phyloP scores from a whole-genome alignment of 2,113 vertebrate species.

The Antigone vipio region DNA sequence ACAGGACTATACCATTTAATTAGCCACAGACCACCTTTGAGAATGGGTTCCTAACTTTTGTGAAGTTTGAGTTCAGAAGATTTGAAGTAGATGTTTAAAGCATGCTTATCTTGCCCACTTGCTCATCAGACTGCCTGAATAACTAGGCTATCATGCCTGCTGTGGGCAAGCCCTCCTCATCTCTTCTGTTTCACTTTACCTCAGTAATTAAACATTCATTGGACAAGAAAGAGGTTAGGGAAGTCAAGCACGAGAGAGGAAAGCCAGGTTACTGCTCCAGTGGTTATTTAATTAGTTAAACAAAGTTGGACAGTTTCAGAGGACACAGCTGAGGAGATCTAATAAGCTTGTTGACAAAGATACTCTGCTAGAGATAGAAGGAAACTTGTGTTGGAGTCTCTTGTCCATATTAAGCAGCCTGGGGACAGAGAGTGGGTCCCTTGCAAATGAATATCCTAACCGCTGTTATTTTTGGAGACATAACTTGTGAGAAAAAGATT shows the following conservation, averaged over 20 bases:
- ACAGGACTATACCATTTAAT: neutral
- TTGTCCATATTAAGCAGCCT: neutral
- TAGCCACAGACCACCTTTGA: neutral
- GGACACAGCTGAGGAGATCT: neutral
- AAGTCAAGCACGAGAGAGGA: constrained; percentile 16
- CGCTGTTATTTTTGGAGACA: neutral
- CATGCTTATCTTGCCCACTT: neutral
- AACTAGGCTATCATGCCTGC: neutral
- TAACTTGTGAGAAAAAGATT: neutral
- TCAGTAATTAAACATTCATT: constrained; percentile 43
- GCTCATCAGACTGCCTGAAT: neutral
- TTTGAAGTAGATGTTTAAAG: neutral
- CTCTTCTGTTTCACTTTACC: neutral
- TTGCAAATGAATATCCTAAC: neutral
- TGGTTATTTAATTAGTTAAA: constrained; percentile 35
- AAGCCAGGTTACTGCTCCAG: constrained; percentile 20
- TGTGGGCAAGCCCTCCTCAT: neutral
- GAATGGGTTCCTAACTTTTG: neutral
- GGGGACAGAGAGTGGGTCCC: neutral
- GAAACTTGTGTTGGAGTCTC: neutral
- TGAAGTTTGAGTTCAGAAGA: neutral
- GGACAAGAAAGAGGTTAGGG: constrained; percentile 35
- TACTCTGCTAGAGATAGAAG: neutral
- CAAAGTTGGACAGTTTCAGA: constrained; percentile 6
- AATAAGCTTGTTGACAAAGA: neutral